phyloP scores from a whole-genome alignment of 1,140 invertebrate species.

The Hylyphantes graminicola region DNA sequence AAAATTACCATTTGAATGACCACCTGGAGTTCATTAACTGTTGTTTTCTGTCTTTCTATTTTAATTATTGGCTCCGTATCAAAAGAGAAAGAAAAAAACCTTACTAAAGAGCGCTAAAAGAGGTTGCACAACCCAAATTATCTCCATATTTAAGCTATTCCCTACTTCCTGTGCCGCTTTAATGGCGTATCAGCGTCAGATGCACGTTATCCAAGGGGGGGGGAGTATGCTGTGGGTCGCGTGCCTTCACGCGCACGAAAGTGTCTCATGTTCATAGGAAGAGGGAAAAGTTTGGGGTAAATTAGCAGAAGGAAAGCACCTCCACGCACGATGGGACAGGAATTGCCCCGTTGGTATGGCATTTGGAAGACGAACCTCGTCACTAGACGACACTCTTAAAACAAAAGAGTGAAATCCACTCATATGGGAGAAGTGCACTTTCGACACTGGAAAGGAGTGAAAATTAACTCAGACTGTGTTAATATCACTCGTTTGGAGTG shows the following conservation, averaged over 20 bases:
- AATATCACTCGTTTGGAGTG: too few relatives aligned
- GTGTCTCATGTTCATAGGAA: constrained; percentile 24
- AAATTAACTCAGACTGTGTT: too few relatives aligned
- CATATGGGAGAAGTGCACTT: too few relatives aligned
- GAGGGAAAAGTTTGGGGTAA: constrained; percentile 1
- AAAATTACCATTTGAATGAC: too few relatives aligned
- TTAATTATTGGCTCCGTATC: too few relatives aligned
- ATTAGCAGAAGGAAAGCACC: neutral
- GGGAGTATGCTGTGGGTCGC: constrained; percentile 3
- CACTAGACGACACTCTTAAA: too few relatives aligned
- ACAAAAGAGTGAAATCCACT: too few relatives aligned
- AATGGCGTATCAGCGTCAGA: constrained; percentile 14
- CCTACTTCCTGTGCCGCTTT: neutral
- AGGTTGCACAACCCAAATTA: neutral
- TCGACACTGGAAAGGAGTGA: too few relatives aligned
- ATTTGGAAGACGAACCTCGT: too few relatives aligned
- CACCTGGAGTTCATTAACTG: too few relatives aligned
- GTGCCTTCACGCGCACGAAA: constrained; percentile 49
- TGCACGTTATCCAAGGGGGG: neutral
- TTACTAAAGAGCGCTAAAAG: neutral
- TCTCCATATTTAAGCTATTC: neutral
- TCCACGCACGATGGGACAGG: neutral
- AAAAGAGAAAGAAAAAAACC: neutral
- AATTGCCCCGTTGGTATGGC: too few relatives aligned
- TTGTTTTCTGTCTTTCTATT: too few relatives aligned